phyloP scores from a whole-genome alignment of 2,888 invertebrate genomes.

The Holacanthella duospinosa region DNA sequence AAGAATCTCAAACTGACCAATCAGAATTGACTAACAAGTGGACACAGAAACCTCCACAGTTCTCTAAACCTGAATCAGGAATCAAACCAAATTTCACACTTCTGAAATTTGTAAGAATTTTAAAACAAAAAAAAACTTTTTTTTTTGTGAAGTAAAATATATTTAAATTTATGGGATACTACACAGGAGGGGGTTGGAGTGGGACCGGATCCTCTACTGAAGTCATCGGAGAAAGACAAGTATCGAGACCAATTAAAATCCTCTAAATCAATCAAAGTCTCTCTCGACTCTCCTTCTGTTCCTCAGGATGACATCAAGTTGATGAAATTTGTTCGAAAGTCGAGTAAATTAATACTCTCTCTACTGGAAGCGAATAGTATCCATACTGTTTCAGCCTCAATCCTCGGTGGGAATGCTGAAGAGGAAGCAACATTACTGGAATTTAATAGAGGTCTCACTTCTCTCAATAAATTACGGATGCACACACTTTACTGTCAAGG shows the following conservation, averaged over 20 bases:
- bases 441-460: not conserved
- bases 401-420: not conserved
- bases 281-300: not conserved
- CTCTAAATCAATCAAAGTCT: too few species aligned
- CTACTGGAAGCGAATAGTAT: not conserved
- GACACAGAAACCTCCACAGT: not conserved
- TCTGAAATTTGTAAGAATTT: not conserved
- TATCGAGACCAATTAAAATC: too few species aligned
- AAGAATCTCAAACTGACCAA: not conserved
- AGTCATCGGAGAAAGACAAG: not conserved
- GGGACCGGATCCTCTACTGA: not conserved
- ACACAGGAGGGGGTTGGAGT: not conserved
- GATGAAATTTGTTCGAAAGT: not conserved
- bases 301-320: not conserved
- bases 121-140: not conserved
- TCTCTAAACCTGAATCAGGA: not conserved
- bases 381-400: not conserved
- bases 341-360: not conserved
- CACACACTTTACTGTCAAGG: not conserved
- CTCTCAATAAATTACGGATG: not conserved
- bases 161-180: too few species aligned
- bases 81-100: not conserved
- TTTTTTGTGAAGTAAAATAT: not conserved
- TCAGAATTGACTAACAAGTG: not conserved
- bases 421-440: not conserved